phyloP scores from a whole-genome alignment of 1,140 invertebrate species.

The Propsilocerus akamusi region DNA sequence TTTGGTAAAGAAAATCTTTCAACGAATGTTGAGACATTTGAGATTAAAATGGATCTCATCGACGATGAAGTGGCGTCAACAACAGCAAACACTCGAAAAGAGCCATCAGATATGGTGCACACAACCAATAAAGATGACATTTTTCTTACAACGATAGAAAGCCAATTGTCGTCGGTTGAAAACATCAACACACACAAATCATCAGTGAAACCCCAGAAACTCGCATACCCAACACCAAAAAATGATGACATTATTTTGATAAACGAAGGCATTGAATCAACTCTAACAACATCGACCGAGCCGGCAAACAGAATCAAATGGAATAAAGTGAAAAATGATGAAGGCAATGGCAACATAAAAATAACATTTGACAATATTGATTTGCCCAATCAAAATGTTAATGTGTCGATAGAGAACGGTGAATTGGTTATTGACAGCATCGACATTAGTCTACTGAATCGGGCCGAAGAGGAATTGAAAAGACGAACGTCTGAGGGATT shows the following conservation, averaged over 20 bases:
- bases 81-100: background rate
- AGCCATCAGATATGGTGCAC: background rate
- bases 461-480: background rate
- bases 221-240: background rate
- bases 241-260: background rate
- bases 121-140: background rate
- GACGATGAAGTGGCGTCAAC: background rate
- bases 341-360: background rate
- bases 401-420: background rate
- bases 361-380: constrained; percentile 1
- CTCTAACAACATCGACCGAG: background rate
- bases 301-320: background rate
- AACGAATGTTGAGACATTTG: background rate
- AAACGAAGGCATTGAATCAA: background rate
- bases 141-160: background rate
- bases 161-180: too few relatives aligned
- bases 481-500: too few relatives aligned
- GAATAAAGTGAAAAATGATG: background rate
- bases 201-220: too few relatives aligned
- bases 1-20: constrained; percentile 3
- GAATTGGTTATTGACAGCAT: background rate
- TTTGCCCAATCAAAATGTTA: background rate
- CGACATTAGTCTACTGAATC: background rate
- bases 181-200: too few relatives aligned
- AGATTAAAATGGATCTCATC: constrained; percentile 1